A percentile compares a stretch with the other conserved stretches of the same genome.
These are phyloP conservation scores for Orycteropus afer DNA, from an alignment of 2,113 vertebrate genomes.

Conservation along the genomic window DNA sequence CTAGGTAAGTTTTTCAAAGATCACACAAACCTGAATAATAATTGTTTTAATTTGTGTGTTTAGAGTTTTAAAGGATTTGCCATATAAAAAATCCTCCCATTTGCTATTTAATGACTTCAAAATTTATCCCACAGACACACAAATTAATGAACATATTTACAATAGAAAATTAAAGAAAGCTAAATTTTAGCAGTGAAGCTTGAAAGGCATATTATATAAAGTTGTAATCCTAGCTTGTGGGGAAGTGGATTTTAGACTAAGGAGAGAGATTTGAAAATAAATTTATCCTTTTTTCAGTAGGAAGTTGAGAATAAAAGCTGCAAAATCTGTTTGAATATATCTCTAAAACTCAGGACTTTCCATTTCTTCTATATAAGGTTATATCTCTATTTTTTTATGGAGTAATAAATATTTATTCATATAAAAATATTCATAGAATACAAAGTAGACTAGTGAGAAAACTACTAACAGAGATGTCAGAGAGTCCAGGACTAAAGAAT, in stretches of 20 bases:
- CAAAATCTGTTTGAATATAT: not conserved
- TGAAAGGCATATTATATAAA: not conserved
- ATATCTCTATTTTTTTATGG: not conserved
- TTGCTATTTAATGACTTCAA: not conserved
- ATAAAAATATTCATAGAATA: constrained; percentile 11
- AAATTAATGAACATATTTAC: not conserved
- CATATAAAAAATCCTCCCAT: not conserved
- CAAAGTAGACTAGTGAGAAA: not conserved
- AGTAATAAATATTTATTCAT: constrained; percentile 27
- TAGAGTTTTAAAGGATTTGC: not conserved
- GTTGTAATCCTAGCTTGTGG: not conserved
- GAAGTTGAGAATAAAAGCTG: not conserved
- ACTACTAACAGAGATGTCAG: not conserved
- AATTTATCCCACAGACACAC: not conserved
- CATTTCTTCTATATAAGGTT: not conserved
- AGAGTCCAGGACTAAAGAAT: not conserved
- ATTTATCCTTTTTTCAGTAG: not conserved
- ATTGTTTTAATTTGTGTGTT: constrained; percentile 13
- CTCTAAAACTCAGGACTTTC: not conserved
- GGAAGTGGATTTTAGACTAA: not conserved
- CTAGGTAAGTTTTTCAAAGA: not conserved
- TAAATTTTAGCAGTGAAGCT: not conserved
- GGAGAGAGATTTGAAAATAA: constrained; percentile 40
- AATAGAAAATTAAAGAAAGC: not conserved
- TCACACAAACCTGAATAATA: not conserved